These are phyloP conservation scores for Notothenia rossii DNA, from an alignment of 2,113 vertebrate genomes.

Conservation along the genomic window DNA sequence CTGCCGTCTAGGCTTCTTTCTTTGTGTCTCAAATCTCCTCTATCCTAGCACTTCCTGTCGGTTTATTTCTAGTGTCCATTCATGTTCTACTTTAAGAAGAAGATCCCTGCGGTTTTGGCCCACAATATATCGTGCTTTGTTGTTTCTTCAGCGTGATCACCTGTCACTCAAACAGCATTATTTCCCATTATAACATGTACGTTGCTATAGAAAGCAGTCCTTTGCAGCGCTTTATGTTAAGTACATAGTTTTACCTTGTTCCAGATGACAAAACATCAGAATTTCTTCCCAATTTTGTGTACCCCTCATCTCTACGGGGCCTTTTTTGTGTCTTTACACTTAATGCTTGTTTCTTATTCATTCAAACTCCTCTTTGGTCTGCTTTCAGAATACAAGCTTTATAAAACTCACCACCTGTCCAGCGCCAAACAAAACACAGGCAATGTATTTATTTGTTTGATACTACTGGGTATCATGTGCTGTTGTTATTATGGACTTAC, in stretches of 20 bases:
- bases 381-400: neutral
- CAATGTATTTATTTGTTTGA: neutral
- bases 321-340: neutral
- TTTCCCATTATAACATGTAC: neutral
- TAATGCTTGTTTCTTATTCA: neutral
- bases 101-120: neutral
- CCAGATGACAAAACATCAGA: neutral
- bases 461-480: no score
- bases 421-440: neutral
- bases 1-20: conserved; percentile 21
- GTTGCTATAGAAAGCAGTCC: neutral
- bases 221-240: neutral
- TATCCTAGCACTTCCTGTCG: neutral
- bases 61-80: neutral
- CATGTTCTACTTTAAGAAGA: neutral
- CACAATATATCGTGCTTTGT: neutral
- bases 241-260: no score
- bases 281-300: neutral
- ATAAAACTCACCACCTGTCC: neutral
- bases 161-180: neutral
- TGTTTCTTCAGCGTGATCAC: neutral
- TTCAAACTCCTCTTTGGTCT: neutral
- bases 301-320: neutral
- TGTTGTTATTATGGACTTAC: no score
- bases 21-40: conserved; percentile 24